Evolutionary conservation across 2,113 vertebrate genomes (phyloP).

Genomic region (Stegastes partitus): DNA sequence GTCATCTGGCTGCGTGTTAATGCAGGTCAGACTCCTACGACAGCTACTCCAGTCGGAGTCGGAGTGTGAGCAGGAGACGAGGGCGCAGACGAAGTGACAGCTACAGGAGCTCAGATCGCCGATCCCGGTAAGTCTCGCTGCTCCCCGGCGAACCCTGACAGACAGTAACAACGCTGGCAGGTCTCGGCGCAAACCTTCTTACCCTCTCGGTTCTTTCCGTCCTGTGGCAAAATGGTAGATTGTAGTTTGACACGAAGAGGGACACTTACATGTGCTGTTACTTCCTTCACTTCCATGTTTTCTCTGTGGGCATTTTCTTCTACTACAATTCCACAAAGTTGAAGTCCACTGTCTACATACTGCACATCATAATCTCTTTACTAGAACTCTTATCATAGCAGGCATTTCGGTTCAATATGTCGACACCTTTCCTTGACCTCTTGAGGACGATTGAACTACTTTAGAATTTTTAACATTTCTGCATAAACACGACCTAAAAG

Average conservation of each 20-base stretch:
- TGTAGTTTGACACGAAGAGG: neutral
- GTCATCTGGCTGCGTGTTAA: conserved; percentile 26
- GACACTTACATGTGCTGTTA: neutral
- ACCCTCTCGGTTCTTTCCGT: neutral
- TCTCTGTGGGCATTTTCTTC: no score
- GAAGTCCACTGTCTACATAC: no score
- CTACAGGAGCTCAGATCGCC: conserved; percentile 88
- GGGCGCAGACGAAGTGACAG: conserved; percentile 85
- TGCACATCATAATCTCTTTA: no score
- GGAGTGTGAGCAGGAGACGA: conserved; percentile 86
- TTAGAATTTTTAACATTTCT: no score
- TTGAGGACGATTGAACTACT: no score
- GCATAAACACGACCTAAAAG: no score
- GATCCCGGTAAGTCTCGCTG: conserved; percentile 86
- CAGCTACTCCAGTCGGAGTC: conserved; percentile 92
- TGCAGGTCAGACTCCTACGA: conserved; percentile 92
- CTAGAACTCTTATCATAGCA: no score
- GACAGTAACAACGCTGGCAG: neutral
- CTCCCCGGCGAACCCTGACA: conserved; percentile 10
- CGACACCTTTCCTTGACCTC: no score
- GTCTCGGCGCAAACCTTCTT: neutral
- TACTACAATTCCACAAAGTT: no score
- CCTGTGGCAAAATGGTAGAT: neutral
- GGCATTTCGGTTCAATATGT: no score
- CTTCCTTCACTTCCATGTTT: neutral